Conservation (phyloP, 2,888 invertebrate species). For the Drosophila quasianomalipes region DNA sequence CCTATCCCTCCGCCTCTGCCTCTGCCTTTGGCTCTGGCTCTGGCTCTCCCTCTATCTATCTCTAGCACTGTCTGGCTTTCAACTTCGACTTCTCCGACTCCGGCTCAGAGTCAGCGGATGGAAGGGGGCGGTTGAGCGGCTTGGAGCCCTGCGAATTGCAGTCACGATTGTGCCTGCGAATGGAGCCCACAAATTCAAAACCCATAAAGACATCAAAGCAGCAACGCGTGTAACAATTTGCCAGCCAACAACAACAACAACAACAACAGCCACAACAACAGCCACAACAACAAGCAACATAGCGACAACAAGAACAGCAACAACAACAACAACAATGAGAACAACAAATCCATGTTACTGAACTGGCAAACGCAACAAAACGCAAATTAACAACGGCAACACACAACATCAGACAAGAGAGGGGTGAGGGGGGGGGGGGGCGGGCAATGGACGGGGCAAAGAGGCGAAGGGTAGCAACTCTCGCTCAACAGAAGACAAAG, state of each 20-base stretch:
- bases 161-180: conserved; percentile 71
- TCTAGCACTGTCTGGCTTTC: conserved; percentile 16
- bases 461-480: not conserved
- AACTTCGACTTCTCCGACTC: conserved; percentile 33
- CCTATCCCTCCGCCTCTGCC: not conserved
- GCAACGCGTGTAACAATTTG: conserved; percentile 81
- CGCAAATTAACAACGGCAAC: conserved; percentile 78
- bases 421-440: not conserved
- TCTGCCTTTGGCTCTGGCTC: not conserved
- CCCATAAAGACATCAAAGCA: conserved; percentile 81
- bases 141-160: conserved; percentile 67
- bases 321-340: conserved; percentile 48
- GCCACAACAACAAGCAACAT: conserved; percentile 24
- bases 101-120: not conserved
- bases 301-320: conserved; percentile 40
- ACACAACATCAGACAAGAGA: conserved; percentile 21
- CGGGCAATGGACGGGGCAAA: not conserved
- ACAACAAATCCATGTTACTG: conserved; percentile 49
- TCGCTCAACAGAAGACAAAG: conserved; percentile 33
- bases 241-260: conserved; percentile 63
- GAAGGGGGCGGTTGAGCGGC: not conserved
- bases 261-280: conserved; percentile 26
- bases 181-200: conserved; percentile 76
- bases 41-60: not conserved
- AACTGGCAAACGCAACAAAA: conserved; percentile 75